Conservation (phyloP, 2,888 invertebrate species). For the Adela reaumurella region DNA sequence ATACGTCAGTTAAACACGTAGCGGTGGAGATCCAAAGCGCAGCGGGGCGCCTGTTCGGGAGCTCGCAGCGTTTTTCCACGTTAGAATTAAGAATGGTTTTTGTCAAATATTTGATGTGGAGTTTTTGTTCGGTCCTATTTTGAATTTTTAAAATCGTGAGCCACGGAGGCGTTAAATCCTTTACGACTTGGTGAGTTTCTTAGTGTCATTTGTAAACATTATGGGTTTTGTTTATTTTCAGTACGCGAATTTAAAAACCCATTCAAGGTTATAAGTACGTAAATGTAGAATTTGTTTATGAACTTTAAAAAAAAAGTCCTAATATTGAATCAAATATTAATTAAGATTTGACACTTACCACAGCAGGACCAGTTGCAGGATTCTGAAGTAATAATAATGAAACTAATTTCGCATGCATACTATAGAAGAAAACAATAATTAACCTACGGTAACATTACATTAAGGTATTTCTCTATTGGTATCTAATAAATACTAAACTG, state of each 20-base stretch:
- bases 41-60: not conserved
- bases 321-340: no score
- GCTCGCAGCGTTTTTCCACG: not conserved
- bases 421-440: not conserved
- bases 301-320: no score
- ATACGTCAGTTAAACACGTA: no score
- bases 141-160: not conserved
- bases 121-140: not conserved
- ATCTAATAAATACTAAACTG: not conserved
- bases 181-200: constrained; percentile 49
- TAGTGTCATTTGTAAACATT: not conserved
- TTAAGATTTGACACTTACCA: no score
- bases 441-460: no score
- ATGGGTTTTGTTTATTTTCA: not conserved
- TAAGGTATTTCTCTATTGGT: no score
- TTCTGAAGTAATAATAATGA: constrained; percentile 2
- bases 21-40: not conserved
- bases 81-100: not conserved
- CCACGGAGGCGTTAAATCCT: constrained; percentile 58
- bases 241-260: no score
- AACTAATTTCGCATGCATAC: constrained; percentile 1
- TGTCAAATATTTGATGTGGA: not conserved
- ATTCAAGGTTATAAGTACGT: no score
- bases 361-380: no score
- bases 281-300: no score